phyloP scores from a whole-genome alignment of 1,140 invertebrate species.

The Aphis gossypii region DNA sequence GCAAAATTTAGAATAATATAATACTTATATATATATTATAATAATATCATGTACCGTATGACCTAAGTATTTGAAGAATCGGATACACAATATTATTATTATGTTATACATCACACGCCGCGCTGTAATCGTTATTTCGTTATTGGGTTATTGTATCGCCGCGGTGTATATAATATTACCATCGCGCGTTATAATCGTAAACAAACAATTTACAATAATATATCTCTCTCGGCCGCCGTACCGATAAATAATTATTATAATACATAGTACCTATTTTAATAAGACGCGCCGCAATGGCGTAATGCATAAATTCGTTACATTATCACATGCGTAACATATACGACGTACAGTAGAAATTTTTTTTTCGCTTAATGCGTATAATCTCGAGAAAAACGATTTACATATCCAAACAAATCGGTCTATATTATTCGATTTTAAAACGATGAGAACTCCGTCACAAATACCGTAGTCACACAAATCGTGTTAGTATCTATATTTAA shows the following conservation, averaged over 20 bases:
- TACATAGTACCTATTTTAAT: not conserved
- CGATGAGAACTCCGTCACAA: not conserved
- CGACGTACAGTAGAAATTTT: not conserved
- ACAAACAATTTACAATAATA: not conserved
- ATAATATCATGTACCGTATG: not conserved
- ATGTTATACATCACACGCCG: not conserved
- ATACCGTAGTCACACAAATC: not conserved
- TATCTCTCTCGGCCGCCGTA: not conserved
- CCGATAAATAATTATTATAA: not conserved
- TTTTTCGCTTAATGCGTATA: not conserved
- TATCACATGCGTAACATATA: not conserved
- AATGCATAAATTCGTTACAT: not conserved
- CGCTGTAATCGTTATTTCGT: not conserved
- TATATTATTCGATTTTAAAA: not conserved
- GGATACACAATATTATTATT: not conserved
- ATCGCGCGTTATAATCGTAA: not conserved
- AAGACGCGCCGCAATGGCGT: not conserved
- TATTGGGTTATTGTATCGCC: not conserved
- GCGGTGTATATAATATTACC: too few species aligned
- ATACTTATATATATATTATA: not conserved
- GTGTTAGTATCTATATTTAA: not conserved
- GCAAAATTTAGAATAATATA: slow-evolving; percentile 21
- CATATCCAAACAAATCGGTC: not conserved
- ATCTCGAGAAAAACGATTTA: not conserved
- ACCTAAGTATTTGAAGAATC: not conserved